phyloP scores from a whole-genome alignment of 2,797 vertebrate genomes.

The Mormyrops boulengeri region DNA sequence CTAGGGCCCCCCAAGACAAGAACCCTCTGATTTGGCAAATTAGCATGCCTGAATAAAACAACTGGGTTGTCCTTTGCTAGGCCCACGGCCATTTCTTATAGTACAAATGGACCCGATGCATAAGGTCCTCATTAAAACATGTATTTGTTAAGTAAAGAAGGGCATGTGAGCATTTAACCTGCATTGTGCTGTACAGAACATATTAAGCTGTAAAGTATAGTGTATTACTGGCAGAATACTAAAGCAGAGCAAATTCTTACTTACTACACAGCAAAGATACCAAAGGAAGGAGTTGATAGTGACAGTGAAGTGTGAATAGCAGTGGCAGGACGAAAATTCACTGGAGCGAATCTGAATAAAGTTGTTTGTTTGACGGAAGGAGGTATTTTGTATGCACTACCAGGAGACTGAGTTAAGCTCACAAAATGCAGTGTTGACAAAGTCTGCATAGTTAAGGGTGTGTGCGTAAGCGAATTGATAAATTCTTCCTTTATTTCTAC shows the following conservation, averaged over 20 bases:
- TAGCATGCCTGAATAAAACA: background rate
- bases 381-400: background rate
- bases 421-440: background rate
- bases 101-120: background rate
- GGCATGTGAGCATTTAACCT: background rate
- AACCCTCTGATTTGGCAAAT: slow-evolving; percentile 9
- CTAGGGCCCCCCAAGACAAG: background rate
- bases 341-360: background rate
- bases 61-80: background rate
- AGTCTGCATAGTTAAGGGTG: background rate
- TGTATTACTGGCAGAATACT: background rate
- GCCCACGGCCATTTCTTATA: background rate
- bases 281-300: background rate
- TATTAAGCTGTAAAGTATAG: background rate
- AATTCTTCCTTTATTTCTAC: background rate
- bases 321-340: slow-evolving; percentile 9
- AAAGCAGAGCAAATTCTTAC: background rate
- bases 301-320: background rate
- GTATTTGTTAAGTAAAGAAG: background rate
- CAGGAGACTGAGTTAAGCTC: background rate
- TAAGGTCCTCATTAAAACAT: background rate
- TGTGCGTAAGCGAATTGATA: background rate
- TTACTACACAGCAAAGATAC: too few relatives aligned
- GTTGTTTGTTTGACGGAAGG: background rate
- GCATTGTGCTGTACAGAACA: background rate